A percentile compares a stretch with the other conserved stretches of the same genome.
Evolutionary conservation across 2,113 vertebrate genomes (phyloP).

Genomic region (Monopterus albus): DNA sequence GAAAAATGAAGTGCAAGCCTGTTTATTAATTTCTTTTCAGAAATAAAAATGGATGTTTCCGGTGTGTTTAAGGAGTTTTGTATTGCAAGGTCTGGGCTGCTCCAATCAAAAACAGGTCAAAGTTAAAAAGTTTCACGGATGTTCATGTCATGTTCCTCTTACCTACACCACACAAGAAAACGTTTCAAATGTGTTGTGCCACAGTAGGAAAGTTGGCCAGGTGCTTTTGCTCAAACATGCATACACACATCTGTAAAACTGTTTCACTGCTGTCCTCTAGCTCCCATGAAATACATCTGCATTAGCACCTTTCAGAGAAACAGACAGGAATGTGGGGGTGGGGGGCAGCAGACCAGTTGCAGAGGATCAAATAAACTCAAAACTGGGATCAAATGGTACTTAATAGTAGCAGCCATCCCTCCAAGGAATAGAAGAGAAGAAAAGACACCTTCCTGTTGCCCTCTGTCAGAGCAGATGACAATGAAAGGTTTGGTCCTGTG

Average conservation of each 20-base stretch:
- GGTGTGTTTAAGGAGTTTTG: background rate
- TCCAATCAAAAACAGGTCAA: slow-evolving; percentile 52
- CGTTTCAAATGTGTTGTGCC: slow-evolving; percentile 15
- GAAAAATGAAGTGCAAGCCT: too few relatives aligned
- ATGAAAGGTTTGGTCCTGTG: slow-evolving; percentile 37
- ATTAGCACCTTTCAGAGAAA: slow-evolving; percentile 68
- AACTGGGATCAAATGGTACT: slow-evolving; percentile 64
- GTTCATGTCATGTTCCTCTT: slow-evolving; percentile 50
- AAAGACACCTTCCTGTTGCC: slow-evolving; percentile 30
- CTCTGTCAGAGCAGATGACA: slow-evolving; percentile 39
- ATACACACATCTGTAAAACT: slow-evolving; percentile 22
- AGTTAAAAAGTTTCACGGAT: slow-evolving; percentile 54
- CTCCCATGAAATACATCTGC: slow-evolving; percentile 71
- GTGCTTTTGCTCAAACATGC: slow-evolving; percentile 54
- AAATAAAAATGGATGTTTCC: background rate
- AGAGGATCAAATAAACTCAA: slow-evolving; percentile 57
- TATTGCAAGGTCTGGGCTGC: background rate
- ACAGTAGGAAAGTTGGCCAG: slow-evolving; percentile 59
- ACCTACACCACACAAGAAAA: slow-evolving; percentile 41
- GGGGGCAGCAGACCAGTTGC: slow-evolving; percentile 9
- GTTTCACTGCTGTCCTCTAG: slow-evolving; percentile 29
- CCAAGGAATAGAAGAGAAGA: slow-evolving; percentile 23
- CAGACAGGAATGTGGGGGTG: too few relatives aligned
- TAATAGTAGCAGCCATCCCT: slow-evolving; percentile 54
- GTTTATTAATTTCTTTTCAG: too few relatives aligned